Evolutionary conservation across 1,140 invertebrate genomes (phyloP).

Genomic region (Phymastichus coffea): DNA sequence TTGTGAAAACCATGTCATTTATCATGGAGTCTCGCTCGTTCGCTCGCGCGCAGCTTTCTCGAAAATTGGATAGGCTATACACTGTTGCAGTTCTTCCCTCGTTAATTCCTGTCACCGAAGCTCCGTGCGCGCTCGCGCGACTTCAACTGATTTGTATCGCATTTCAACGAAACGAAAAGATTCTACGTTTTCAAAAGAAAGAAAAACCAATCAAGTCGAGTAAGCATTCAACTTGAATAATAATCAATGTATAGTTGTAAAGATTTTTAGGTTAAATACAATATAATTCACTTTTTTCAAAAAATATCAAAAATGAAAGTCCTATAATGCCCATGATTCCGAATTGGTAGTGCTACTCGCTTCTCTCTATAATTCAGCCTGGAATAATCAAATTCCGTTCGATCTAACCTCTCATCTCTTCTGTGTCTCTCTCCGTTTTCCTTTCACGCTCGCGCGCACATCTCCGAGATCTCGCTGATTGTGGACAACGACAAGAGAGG

Average conservation of each 20-base stretch:
- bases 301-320: too few relatives aligned
- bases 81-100: conserved; percentile 14
- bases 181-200: too few relatives aligned
- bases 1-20: conserved; percentile 22
- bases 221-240: too few relatives aligned
- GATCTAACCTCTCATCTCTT: conserved; percentile 16
- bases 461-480: not conserved
- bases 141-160: conserved; percentile 8
- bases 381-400: conserved; percentile 20
- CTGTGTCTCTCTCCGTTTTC: not conserved
- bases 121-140: not conserved
- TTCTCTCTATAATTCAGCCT: too few relatives aligned
- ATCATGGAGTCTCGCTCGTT: not conserved
- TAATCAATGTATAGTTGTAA: too few relatives aligned
- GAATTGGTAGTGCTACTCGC: too few relatives aligned
- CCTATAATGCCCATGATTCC: too few relatives aligned
- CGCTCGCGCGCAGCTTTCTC: conserved; percentile 18
- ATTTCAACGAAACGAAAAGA: too few relatives aligned
- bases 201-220: too few relatives aligned
- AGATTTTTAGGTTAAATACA: too few relatives aligned
- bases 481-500: not conserved
- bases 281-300: too few relatives aligned
- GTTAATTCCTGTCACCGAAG: conserved; percentile 22
- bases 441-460: not conserved
- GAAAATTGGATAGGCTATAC: conserved; percentile 23